phyloP scores from a whole-genome alignment of 1,140 invertebrate species.

The Orius insidiosus region DNA sequence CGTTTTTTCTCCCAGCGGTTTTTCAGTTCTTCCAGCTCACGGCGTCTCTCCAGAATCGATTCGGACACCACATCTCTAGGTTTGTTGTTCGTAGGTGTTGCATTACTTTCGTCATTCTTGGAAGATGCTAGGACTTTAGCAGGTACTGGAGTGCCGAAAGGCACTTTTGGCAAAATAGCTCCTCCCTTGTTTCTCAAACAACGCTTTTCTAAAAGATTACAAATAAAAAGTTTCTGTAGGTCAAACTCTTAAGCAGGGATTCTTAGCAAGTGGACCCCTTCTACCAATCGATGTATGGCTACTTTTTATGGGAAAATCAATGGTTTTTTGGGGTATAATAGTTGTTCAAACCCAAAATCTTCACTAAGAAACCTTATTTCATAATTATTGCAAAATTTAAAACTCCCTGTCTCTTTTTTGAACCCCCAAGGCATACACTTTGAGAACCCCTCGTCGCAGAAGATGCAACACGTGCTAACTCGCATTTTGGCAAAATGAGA shows the following conservation, averaged over 20 bases:
- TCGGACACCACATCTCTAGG: conserved; percentile 9
- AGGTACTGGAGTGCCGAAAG: conserved; percentile 46
- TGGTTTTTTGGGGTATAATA: neutral
- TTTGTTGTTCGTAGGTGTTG: neutral
- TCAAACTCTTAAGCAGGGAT: neutral
- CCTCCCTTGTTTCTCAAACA: conserved; percentile 64
- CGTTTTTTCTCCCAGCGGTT: conserved; percentile 46
- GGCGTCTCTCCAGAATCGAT: conserved; percentile 24
- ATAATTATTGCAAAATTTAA: no score
- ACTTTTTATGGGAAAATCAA: neutral
- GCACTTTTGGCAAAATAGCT: conserved; percentile 49
- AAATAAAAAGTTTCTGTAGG: neutral
- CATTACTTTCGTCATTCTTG: conserved; percentile 1
- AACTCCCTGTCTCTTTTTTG: no score
- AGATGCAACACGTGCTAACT: no score
- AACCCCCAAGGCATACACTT: no score
- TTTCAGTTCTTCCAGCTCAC: conserved; percentile 51
- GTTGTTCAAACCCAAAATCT: no score
- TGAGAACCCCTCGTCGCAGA: no score
- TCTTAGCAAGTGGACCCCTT: no score
- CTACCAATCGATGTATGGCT: neutral
- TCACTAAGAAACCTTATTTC: no score
- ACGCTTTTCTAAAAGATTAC: no score
- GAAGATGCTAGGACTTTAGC: conserved; percentile 23
- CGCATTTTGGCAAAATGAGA: no score